Evolutionary conservation across 2,797 vertebrate genomes (phyloP), one percentile per base, ranked within the genome.

Genomic region (Tympanoctomys barrerae): DNA sequence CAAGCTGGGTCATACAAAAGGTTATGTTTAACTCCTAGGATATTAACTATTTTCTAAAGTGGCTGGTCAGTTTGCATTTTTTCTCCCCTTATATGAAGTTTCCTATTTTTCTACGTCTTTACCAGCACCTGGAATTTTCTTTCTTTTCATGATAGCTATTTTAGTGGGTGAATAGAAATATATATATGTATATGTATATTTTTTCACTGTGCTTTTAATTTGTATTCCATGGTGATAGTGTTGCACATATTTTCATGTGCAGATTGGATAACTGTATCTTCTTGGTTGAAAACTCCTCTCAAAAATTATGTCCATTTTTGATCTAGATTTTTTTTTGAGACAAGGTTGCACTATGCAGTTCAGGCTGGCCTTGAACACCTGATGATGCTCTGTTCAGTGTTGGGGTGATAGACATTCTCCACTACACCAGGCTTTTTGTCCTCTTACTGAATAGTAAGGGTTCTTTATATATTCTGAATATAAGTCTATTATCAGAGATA

Each of bases 391-490:
- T 77, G 42, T 16, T 77, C 26, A 49, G 73, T 4, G 24, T 42
- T 77, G 42, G 13, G 73, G 16, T 16, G 13, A 31, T 3, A 77
- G 42, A 26, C 7, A 31, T 31, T 77, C 42, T 49, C 26, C 26
- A 28, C 26, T 6, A 31, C 31, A 14, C 13, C 42, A 31, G 42
- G 73, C 2, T 49, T 77, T 77, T 92, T 86, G 26, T 61, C 8
- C 75, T 84, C 39, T 89, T 92, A 68, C 70, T 90, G 46, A 84
- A 13, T 81, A 87, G 4, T 78, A 52, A 75, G 70, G 64, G 52
- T 78, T 95, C 61, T 93, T 95, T 49, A 54, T 31, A 49, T 90
- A 90, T 94, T 82, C 39, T 19, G 33, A 90, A 80, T 39, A 39
- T 2, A 71, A 89, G 33, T 42, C n/a, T 49, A 94, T 93, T 71